A percentile compares a stretch with the other conserved stretches of the same genome.
phyloP scores from a whole-genome alignment of 2,888 invertebrate species.

The Rhingia rostrata region DNA sequence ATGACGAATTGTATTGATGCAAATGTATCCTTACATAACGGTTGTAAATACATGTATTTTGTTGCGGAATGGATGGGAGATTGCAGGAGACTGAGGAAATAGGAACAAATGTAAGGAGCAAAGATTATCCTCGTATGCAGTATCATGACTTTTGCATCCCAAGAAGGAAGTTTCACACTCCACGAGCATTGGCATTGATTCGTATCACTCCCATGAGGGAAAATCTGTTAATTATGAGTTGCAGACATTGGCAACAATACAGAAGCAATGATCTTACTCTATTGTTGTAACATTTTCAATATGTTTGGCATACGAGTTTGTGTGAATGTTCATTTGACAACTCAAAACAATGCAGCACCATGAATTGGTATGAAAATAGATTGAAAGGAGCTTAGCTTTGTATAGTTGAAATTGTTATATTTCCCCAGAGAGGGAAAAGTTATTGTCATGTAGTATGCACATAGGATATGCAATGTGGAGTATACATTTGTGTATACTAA shows the following conservation, averaged over 20 bases:
- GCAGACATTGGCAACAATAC: slow-evolving; percentile 22
- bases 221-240: slow-evolving; percentile 49
- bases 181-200: slow-evolving; percentile 38
- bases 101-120: slow-evolving; percentile 21
- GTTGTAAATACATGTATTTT: slow-evolving; percentile 13
- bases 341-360: slow-evolving; percentile 10
- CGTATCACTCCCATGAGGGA: slow-evolving; percentile 17
- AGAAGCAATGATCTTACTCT: slow-evolving; percentile 24
- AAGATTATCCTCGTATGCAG: slow-evolving; percentile 23
- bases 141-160: slow-evolving; percentile 23
- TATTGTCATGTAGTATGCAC: not conserved
- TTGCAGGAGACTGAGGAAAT: slow-evolving; percentile 6
- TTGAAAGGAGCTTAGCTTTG: slow-evolving; percentile 15
- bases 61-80: slow-evolving; percentile 2
- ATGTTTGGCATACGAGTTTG: slow-evolving; percentile 15
- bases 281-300: not conserved
- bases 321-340: slow-evolving; percentile 2
- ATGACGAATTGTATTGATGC: slow-evolving; percentile 45
- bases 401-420: slow-evolving; percentile 2
- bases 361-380: slow-evolving; percentile 15
- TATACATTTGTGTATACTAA: not conserved
- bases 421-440: not conserved
- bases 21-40: slow-evolving; percentile 43
- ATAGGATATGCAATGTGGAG: not conserved
- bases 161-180: slow-evolving; percentile 33